Evolutionary conservation across 2,113 vertebrate species (phyloP).

Genomic region (Petrocephalus microphthalmus): DNA sequence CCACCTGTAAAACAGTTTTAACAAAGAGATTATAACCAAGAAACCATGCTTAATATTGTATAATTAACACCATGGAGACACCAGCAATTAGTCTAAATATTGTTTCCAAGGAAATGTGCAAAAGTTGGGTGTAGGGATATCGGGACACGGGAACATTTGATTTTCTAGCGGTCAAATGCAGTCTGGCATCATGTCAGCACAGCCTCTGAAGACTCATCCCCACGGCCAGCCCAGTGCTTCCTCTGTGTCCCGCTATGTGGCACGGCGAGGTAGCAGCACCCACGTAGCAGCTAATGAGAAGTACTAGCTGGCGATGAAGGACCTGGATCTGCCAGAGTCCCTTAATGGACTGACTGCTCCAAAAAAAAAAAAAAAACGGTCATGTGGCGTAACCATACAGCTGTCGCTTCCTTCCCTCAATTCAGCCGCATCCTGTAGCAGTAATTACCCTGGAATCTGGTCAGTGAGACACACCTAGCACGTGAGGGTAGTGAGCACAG

Average conservation of each 20-base stretch:
- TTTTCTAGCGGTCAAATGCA: too few species aligned
- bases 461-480: not conserved
- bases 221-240: not conserved
- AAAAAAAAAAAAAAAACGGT: not conserved
- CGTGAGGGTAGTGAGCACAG: too few species aligned
- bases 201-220: not conserved
- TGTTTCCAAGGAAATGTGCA: constrained; percentile 53
- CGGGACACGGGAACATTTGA: constrained; percentile 18
- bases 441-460: not conserved
- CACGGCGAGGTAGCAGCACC: not conserved
- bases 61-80: constrained; percentile 47
- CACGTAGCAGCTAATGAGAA: not conserved
- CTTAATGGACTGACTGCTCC: not conserved
- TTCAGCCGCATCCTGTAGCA: not conserved
- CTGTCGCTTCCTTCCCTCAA: not conserved
- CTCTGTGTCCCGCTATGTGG: not conserved
- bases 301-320: not conserved
- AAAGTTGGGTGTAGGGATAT: constrained; percentile 36
- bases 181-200: too few species aligned
- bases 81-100: constrained; percentile 41
- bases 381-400: not conserved
- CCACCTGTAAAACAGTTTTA: constrained; percentile 32
- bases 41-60: constrained; percentile 56
- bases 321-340: not conserved
- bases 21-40: constrained; percentile 60